phyloP scores from a whole-genome alignment of 1,140 invertebrate species.

The Adoxophyes honmai region DNA sequence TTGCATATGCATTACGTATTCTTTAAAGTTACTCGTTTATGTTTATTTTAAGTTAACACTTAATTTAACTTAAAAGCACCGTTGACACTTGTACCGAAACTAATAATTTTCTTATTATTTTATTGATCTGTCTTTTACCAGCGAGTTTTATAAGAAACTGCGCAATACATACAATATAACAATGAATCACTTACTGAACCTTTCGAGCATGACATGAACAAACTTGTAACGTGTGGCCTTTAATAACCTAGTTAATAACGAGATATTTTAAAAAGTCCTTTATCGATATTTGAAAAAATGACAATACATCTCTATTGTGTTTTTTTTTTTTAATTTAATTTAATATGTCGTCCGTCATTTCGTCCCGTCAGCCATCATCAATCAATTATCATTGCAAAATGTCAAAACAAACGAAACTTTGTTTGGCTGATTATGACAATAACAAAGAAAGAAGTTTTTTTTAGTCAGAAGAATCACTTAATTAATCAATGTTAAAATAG shows the following conservation, averaged over 20 bases:
- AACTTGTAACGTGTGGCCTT: background rate
- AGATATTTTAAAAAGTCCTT: background rate
- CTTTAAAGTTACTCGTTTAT: slow-evolving; percentile 34
- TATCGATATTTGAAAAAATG: background rate
- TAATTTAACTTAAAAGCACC: no score
- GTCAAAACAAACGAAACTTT: slow-evolving; percentile 11
- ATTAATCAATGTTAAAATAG: no score
- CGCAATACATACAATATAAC: slow-evolving; percentile 8
- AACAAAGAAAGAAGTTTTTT: no score
- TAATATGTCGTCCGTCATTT: no score
- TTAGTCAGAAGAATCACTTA: no score
- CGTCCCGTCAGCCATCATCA: background rate
- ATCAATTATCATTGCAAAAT: background rate
- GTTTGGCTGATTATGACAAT: no score
- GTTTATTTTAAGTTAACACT: no score
- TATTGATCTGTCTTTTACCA: slow-evolving; percentile 7
- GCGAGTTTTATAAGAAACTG: slow-evolving; percentile 2
- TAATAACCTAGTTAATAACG: background rate
- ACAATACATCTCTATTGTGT: slow-evolving; percentile 1
- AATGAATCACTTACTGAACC: slow-evolving; percentile 7
- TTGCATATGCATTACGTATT: slow-evolving; percentile 65
- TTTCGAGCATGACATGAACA: background rate
- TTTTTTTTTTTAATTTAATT: background rate
- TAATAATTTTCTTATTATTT: slow-evolving; percentile 11
- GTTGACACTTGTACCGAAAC: background rate